Conservation (phyloP, 2,113 vertebrate species). For the Pelusios castaneus region DNA sequence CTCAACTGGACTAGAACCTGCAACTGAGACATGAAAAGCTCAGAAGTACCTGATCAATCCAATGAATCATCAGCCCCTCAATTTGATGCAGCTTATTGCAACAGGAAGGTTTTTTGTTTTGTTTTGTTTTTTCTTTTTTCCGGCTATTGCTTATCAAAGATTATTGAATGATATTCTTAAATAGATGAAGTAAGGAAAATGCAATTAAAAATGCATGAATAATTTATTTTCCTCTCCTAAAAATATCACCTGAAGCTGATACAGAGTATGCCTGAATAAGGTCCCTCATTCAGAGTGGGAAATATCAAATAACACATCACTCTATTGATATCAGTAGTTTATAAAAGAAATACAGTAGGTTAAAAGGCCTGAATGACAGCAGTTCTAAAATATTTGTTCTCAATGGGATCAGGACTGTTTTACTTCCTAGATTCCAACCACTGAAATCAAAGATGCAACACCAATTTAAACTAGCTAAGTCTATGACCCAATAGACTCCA, state of each 20-base stretch:
- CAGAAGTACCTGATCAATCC: neutral
- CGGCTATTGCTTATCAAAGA: neutral
- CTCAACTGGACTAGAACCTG: neutral
- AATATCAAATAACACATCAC: conserved; percentile 29
- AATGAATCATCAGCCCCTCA: neutral
- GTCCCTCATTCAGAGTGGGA: conserved; percentile 26
- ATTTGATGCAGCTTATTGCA: neutral
- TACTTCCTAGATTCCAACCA: neutral
- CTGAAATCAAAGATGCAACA: neutral
- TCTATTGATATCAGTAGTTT: conserved; percentile 40
- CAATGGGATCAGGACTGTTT: neutral
- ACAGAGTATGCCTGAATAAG: neutral
- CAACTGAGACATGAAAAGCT: neutral
- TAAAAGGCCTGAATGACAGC: conserved; percentile 34
- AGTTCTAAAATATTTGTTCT: conserved; percentile 46
- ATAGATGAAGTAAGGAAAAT: neutral
- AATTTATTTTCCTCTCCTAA: conserved; percentile 14
- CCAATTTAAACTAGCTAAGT: neutral
- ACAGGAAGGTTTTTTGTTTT: neutral
- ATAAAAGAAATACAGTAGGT: conserved; percentile 15
- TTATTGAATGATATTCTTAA: conserved; percentile 13
- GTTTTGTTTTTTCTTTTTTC: too few species aligned
- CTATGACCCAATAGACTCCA: neutral
- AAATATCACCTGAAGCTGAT: conserved; percentile 32
- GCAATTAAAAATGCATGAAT: conserved; percentile 7